Evolutionary conservation across 2,888 invertebrate genomes (phyloP), one percentile per base, ranked within the genome.

Genomic region (Drosophila multiciliata): DNA sequence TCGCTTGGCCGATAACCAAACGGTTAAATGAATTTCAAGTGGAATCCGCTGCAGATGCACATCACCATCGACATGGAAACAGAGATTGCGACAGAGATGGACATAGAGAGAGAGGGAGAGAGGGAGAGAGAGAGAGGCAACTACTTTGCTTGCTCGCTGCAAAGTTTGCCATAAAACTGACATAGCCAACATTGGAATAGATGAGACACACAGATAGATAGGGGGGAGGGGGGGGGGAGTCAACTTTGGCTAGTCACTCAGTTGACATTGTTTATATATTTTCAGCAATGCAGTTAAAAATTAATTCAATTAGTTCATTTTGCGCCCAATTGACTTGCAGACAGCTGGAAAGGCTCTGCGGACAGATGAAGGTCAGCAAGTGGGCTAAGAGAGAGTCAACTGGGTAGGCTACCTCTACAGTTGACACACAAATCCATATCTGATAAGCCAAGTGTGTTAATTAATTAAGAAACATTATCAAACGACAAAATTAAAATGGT

Each of bases 261-360:
- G 68, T 26, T 54, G 52, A 49, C 80, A 71, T 66, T 82, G 83
- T 79, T 79, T 75, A 73, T 73, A 75, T 48, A 75, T 17, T 70
- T 67, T 72, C 67, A 69, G 69, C 86, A 76, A 85, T 76, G 76
- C 86, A 71, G 66, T 48, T 66, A 64, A 73, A 80, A 82, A 85
- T 82, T 82, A 82, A 73, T 82, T 85, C 80, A 82, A 82, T 85
- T 82, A 82, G 73, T 71, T 85, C 64, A 66, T 75, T 83, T 73
- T 80, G 62, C 66, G 80, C 68, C 80, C 75, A 72, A 80, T 80
- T 80, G 80, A 75, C 80, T 79, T 53, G 52, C 50, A 50, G 42
- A 48, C 48, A 29, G 50, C 9, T 17, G 2, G 38, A 52, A 36
- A 7, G 42, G 9, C 11, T 5, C 36, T 26, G 11, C 17, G 7